These are phyloP conservation scores for Drosophila sp. DNA, from an alignment of 1,140 invertebrate species.

Conservation along the genomic window DNA sequence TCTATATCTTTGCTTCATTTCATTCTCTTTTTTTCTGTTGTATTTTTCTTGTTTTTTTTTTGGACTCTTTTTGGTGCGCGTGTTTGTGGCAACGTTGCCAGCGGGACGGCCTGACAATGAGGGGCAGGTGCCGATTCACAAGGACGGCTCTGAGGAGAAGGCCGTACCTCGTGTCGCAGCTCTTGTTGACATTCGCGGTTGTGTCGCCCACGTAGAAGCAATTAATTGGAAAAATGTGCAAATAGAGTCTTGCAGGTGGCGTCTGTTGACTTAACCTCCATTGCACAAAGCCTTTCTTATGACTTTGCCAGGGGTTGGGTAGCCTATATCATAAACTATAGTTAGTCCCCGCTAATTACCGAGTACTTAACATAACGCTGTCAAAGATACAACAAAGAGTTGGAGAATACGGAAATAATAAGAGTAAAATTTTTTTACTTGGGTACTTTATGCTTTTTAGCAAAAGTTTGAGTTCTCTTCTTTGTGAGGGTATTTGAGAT, in stretches of 20 bases:
- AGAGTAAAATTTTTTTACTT: neutral
- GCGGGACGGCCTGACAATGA: conserved; percentile 39
- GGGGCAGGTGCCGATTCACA: neutral
- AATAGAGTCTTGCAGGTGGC: conserved; percentile 73
- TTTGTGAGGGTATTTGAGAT: neutral
- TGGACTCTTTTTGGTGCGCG: conserved; percentile 40
- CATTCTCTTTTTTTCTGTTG: neutral
- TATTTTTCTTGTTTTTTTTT: too few relatives aligned
- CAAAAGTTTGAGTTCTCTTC: neutral
- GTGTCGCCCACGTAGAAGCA: conserved; percentile 69
- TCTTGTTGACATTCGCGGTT: conserved; percentile 70
- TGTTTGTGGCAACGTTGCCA: conserved; percentile 68
- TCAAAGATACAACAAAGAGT: neutral
- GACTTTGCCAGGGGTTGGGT: conserved; percentile 12
- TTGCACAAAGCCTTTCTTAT: conserved; percentile 24
- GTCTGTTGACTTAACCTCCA: conserved; percentile 74
- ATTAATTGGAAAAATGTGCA: conserved; percentile 82
- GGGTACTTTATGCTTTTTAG: neutral
- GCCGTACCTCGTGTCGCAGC: conserved; percentile 37
- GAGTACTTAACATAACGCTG: conserved; percentile 8
- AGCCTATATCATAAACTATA: conserved; percentile 23
- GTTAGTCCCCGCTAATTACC: conserved; percentile 50
- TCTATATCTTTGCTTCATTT: conserved; percentile 59
- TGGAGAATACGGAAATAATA: neutral
- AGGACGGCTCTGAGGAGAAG: conserved; percentile 10